These are phyloP conservation scores for Rotaria magnacalcarata DNA, from an alignment of 2,888 invertebrate genomes.

Conservation along the genomic window DNA sequence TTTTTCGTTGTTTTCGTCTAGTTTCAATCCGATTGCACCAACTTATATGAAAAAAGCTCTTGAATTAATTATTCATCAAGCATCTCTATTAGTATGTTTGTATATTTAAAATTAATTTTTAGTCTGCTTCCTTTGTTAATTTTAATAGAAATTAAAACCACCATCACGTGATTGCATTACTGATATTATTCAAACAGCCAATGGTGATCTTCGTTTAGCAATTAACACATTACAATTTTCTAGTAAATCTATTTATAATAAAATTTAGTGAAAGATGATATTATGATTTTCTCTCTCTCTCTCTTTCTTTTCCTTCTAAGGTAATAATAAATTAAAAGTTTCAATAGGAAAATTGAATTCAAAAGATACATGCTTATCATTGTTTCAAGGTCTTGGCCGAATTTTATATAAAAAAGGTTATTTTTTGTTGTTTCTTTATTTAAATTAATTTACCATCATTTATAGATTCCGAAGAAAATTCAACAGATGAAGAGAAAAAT, in stretches of 20 bases:
- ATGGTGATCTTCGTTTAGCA: conserved; percentile 44
- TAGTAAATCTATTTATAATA: not conserved
- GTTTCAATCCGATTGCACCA: conserved; percentile 35
- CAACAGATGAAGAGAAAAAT: not conserved
- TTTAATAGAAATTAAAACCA: conserved; percentile 8
- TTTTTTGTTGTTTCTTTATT: not conserved
- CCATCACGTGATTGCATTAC: conserved; percentile 27
- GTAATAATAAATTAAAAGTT: not conserved
- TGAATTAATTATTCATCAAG: not conserved
- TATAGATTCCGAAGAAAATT: not conserved
- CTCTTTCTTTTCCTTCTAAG: not conserved
- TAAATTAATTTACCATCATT: no score
- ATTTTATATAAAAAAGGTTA: conserved; percentile 42
- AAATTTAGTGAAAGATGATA: no score
- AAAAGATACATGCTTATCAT: conserved; percentile 43
- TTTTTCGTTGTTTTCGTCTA: not conserved
- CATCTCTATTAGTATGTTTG: not conserved
- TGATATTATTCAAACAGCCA: conserved; percentile 37
- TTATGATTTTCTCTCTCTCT: no score
- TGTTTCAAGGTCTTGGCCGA: conserved; percentile 43
- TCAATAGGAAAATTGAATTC: not conserved
- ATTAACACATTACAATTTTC: conserved; percentile 43
- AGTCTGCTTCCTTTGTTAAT: not conserved
- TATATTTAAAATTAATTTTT: not conserved
- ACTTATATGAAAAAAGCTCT: conserved; percentile 11